Evolutionary conservation across 1,140 invertebrate genomes (phyloP), one percentile per base, ranked within the genome.

Genomic region (Lordiphosa stackelbergi): DNA sequence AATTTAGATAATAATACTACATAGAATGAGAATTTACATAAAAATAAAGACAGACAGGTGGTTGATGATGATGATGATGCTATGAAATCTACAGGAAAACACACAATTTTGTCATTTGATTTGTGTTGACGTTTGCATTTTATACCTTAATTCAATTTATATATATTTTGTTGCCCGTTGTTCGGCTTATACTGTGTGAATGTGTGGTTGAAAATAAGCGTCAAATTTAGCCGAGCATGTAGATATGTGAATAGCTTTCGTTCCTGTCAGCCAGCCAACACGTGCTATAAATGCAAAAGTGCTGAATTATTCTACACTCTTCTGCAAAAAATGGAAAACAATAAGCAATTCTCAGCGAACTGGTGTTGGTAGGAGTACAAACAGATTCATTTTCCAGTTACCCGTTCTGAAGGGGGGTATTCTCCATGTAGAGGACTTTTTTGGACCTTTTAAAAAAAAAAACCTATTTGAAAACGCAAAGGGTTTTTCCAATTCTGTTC

Each of bases 141-240:
- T 43, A 59, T 71, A 75, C 62, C 61, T 79, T 79, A 79, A 79
- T 79, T 79, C 71, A 79, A 79, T 79, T 79, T 75, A 79, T 83
- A 64, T 78, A 66, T 36, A 40, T 58, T 49, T 47, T 53, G 48
- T 36, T 16, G 28, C 3, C 19, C 6, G 24, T 40, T 59, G 51
- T 58, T 28, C 40, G 47, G 22, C 43, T 31, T 31, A 7, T 31
- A 31, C 7, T 31, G 28, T 31, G 6, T 8, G 28, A 31, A 3
- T 31, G 28, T 31, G 28, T 31, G 28, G 28, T 8, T 31, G 28
- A 31, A 31, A 31, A 31, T 31, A 31, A 31, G 28, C 5, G 28
- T 77, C 73, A 73, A 77, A 77, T 77, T 78, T 77, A 73, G 69
- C 73, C 53, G 41, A 77, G 66, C 73, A 78, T 73, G 73, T 78